Evolutionary conservation across 2,888 invertebrate genomes (phyloP), one percentile per base, ranked within the genome.

Genomic region (Drosophila pegasa): DNA sequence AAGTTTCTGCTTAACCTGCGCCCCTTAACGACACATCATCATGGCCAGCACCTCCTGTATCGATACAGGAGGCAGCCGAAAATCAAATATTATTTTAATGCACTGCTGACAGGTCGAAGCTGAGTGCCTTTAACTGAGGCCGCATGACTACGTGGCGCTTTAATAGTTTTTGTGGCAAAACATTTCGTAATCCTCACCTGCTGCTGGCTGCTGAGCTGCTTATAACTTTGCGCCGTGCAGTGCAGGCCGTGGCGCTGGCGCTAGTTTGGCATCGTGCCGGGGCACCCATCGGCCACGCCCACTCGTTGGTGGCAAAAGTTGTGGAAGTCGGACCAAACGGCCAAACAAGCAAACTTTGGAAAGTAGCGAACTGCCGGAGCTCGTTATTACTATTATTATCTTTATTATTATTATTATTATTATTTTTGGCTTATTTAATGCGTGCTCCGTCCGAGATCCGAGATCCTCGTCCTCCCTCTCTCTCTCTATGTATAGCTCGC

Each of bases 381-480:
- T 77, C 79, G 81, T 79, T 84, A 84, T 79, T 82, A 81, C 71
- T 75, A 65, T 72, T 78, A 70, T 63, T 82, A 80, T 85, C 69
- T 60, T 64, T 56, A 62, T 43, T 78, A 74, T 71, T 74, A 74
- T 71, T 74, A 75, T 64, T 81, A 75, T 78, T 65, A 57, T 58
- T 70, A 61, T 64, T 60, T 68, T 41, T 55, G 57, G 69, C 60
- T 78, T 78, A 75, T 78, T 77, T 74, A 71, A 77, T 57, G 71
- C 67, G 64, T 64, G 35, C 41, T 40, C n/a, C 9, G 58, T 59
- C 45, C 43, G 29, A 48, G 18, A 51, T 51, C 29, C 22, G n/a
- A n/a, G n/a, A n/a, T n/a, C n/a, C 45, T 29, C 20, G 38, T 50
- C 38, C 50, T 33, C 22, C 8, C 8, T n/a, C 14, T n/a, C 25